Evolutionary conservation across 2,113 vertebrate genomes (phyloP).

Genomic region (Apeltes quadracus): DNA sequence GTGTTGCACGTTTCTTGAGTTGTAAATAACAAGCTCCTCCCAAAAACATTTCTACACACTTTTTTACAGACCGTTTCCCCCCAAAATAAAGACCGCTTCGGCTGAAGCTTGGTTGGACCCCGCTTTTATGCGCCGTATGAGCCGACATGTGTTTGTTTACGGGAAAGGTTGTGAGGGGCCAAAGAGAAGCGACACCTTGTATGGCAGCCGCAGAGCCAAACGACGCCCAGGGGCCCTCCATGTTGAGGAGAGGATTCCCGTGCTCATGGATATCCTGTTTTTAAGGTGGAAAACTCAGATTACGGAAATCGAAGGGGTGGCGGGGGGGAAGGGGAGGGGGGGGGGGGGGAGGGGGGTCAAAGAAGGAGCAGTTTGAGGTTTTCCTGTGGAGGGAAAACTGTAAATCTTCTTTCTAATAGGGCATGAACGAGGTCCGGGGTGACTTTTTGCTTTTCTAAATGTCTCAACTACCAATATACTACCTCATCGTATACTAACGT

Average conservation of each 20-base stretch:
- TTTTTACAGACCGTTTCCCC: neutral
- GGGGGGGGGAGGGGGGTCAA: slow-evolving; percentile 5
- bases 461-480: slow-evolving; percentile 44
- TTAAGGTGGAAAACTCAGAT: slow-evolving; percentile 67
- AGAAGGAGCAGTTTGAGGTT: slow-evolving; percentile 60
- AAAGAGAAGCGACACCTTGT: slow-evolving; percentile 59
- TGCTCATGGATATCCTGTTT: slow-evolving; percentile 70
- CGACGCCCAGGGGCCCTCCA: slow-evolving; percentile 55
- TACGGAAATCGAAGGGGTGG: slow-evolving; percentile 44
- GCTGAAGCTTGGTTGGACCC: neutral
- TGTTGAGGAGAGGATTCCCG: slow-evolving; percentile 69
- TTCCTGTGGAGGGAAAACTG: slow-evolving; percentile 54
- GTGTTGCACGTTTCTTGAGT: neutral
- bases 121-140: slow-evolving; percentile 13
- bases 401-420: slow-evolving; percentile 72
- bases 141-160: slow-evolving; percentile 56
- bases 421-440: slow-evolving; percentile 38
- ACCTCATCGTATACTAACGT: too few relatives aligned
- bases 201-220: slow-evolving; percentile 52
- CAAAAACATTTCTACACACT: neutral
- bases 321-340: too few relatives aligned
- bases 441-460: slow-evolving; percentile 48
- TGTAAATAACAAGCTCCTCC: neutral
- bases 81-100: neutral
- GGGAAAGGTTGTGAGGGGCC: slow-evolving; percentile 52